Evolutionary conservation across 2,113 vertebrate species (phyloP), one percentile per base, ranked within the genome.

Genomic region (Pseudolaguvia tuberculata): DNA sequence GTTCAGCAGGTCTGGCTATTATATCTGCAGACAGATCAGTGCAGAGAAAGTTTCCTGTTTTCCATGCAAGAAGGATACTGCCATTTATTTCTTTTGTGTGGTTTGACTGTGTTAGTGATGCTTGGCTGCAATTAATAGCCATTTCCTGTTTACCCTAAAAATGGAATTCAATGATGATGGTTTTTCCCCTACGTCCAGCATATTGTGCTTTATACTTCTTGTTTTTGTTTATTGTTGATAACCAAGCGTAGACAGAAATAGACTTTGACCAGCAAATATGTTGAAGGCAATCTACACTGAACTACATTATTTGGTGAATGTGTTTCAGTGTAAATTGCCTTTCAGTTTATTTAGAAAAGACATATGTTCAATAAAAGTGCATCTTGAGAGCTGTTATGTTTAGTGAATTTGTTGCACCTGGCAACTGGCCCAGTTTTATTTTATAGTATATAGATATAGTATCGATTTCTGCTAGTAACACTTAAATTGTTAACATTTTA

Each of bases 31-130:
- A 45, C 21, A 61, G 56, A 52, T 63, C 20, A 55, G 48, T 25
- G 27, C 56, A 45, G 66, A 18, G 27, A 61, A 14, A 12, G 14
- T 69, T 59, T 69, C 63, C 73, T 75, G 62, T 75, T 75, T 74
- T 74, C 35, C 20, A 12, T 42, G 21, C 23, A 67, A 70, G n/a
- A 70, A 23, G 47, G 8, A 23, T 70, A n/a, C 52, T 15, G 39
- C 8, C 1, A n/a, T 42, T 42, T 20, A 31, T 67, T 47, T 57
- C 31, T 39, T 63, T 51, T n/a, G 12, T 42, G 9, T 21, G 31
- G 53, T 57, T 47, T 48, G 73, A 48, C 35, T 21, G 47, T 8
- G 62, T 56, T 52, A 12, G 39, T 5, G 7, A 18, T 29, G 4
- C 8, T 5, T 31, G 3, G 48, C 13, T 21, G 53, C 25, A n/a